These are phyloP conservation scores for Eclectus roratus DNA, from an alignment of 2,113 vertebrate genomes.

Conservation along the genomic window DNA sequence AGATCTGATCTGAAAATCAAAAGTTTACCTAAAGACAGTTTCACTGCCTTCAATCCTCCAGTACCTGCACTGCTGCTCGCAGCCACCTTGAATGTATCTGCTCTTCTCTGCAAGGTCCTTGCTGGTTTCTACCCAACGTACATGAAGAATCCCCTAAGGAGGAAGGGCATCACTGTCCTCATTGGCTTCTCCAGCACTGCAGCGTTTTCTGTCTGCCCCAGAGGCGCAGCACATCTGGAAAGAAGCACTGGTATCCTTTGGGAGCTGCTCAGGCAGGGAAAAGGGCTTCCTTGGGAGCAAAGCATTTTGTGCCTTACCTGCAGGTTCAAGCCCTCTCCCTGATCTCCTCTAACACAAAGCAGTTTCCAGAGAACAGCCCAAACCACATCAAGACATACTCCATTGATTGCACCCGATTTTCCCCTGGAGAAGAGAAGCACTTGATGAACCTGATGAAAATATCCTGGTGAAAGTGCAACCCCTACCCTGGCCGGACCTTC, in stretches of 20 bases:
- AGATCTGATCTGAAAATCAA: background rate
- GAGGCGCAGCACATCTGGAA: background rate
- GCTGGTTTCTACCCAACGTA: background rate
- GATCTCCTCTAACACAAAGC: background rate
- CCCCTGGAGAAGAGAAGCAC: background rate
- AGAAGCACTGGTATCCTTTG: background rate
- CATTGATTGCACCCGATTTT: accelerated
- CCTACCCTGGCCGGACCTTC: background rate
- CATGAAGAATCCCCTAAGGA: background rate
- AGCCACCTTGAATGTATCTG: background rate
- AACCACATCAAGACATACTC: background rate
- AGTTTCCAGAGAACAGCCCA: background rate
- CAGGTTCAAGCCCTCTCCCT: background rate
- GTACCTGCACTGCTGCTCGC: background rate
- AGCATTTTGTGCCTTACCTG: background rate
- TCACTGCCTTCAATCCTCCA: background rate
- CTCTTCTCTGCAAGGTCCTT: background rate
- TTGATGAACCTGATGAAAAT: background rate
- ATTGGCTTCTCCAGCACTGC: background rate
- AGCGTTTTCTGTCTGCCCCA: background rate
- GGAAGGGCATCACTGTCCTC: background rate
- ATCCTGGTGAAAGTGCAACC: background rate
- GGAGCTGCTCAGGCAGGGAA: background rate
- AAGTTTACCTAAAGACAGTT: background rate
- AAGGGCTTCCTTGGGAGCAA: background rate